Conservation (phyloP, 2,888 invertebrate species). For the Empis stercorea region DNA sequence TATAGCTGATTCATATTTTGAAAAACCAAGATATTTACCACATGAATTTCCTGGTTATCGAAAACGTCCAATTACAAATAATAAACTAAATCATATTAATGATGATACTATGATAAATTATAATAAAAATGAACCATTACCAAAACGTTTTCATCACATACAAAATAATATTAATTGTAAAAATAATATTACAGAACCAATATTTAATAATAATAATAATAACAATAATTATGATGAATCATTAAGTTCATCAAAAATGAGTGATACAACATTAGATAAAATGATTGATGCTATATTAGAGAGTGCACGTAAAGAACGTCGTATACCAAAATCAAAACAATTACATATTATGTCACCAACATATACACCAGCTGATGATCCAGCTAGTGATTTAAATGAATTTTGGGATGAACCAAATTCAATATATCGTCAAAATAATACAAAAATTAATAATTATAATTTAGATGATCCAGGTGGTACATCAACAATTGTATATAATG, state of each 20-base stretch:
- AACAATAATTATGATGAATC: constrained; percentile 19
- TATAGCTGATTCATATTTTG: constrained; percentile 33
- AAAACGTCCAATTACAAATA: constrained; percentile 7
- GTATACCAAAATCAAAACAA: constrained; percentile 15
- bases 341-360: constrained; percentile 25
- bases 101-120: constrained; percentile 2
- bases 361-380: constrained; percentile 34
- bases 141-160: no score
- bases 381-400: constrained; percentile 34
- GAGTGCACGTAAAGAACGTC: constrained; percentile 29
- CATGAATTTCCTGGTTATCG: constrained; percentile 12
- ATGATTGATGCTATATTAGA: constrained; percentile 36
- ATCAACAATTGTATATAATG: constrained; percentile 20
- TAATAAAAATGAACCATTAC: background rate
- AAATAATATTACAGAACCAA: background rate
- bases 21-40: constrained; percentile 32
- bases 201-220: constrained; percentile 15
- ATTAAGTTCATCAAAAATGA: constrained; percentile 32
- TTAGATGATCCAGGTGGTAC: background rate
- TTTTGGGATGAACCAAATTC: constrained; percentile 26
- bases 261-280: constrained; percentile 32
- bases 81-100: no score
- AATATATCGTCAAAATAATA: constrained; percentile 14
- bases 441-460: background rate
- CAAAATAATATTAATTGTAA: background rate